Conservation (phyloP, 2,113 vertebrate species). For the Pampusana beccarii region DNA sequence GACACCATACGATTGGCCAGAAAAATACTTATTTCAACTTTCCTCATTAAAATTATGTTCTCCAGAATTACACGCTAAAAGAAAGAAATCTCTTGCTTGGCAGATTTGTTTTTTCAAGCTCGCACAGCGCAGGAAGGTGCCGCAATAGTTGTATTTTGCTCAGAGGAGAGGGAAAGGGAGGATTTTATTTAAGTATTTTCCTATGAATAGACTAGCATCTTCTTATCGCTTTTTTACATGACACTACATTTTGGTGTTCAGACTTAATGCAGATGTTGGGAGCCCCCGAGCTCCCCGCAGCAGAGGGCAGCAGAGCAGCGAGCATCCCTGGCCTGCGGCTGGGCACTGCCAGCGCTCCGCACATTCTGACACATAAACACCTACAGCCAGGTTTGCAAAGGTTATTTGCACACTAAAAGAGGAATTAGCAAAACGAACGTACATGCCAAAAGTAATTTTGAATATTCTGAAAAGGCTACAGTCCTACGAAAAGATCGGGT, state of each 20-base stretch:
- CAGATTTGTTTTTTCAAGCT: not conserved
- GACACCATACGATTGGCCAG: accelerated
- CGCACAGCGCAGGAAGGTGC: accelerated
- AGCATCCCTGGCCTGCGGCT: conserved; percentile 7
- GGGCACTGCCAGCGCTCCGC: not conserved
- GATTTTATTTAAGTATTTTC: not conserved
- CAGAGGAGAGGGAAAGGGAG: not conserved
- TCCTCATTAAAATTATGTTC: accelerated
- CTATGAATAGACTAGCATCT: accelerated
- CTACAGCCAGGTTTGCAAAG: conserved; percentile 70
- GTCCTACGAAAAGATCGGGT: not conserved
- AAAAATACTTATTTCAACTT: not conserved
- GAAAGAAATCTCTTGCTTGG: not conserved
- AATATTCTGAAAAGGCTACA: conserved; percentile 66
- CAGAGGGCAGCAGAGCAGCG: conserved; percentile 90
- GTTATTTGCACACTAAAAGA: conserved; percentile 80
- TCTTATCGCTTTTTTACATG: accelerated
- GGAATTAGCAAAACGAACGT: conserved; percentile 77
- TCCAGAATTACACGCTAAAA: accelerated
- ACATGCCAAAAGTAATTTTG: conserved; percentile 77
- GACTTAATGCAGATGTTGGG: accelerated
- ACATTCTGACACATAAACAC: conserved; percentile 78
- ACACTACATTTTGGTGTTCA: accelerated
- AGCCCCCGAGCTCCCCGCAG: conserved; percentile 50
- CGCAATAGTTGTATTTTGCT: accelerated